Conservation (phyloP, 2,888 invertebrate genomes). For the Serripes groenlandicus region DNA sequence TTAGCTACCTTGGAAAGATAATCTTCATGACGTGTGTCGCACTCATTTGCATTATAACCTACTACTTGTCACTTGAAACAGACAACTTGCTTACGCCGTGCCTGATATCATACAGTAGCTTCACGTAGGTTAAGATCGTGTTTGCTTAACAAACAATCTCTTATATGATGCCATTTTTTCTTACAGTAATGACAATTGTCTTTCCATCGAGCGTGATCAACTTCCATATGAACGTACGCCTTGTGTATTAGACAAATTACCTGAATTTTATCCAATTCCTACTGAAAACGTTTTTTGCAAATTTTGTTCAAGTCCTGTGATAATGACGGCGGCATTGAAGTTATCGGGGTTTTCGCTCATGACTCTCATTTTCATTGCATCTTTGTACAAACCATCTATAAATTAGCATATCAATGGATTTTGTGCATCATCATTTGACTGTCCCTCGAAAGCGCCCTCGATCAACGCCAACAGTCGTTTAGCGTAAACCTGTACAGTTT, state of each 20-base stretch:
- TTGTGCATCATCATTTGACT: constrained; percentile 7
- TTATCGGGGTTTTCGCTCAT: constrained; percentile 36
- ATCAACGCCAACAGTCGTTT: constrained; percentile 26
- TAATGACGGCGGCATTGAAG: constrained; percentile 21
- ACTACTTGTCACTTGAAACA: too few relatives aligned
- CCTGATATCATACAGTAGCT: too few relatives aligned
- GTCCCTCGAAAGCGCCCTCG: constrained; percentile 41
- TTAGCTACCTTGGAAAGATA: too few relatives aligned
- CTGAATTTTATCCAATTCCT: constrained; percentile 22
- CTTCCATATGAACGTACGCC: constrained; percentile 39
- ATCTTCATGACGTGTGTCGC: too few relatives aligned
- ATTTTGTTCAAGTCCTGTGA: constrained; percentile 35
- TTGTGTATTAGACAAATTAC: background rate
- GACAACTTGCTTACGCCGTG: too few relatives aligned
- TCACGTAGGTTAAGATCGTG: too few relatives aligned
- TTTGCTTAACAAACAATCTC: constrained; percentile 11
- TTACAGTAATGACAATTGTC: constrained; percentile 23
- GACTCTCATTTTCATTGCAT: constrained; percentile 37
- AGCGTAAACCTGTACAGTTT: constrained; percentile 32
- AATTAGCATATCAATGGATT: constrained; percentile 29
- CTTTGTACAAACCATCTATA: too few relatives aligned
- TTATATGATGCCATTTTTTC: constrained; percentile 6
- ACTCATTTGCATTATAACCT: too few relatives aligned
- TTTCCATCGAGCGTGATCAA: constrained; percentile 13
- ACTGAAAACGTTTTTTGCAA: constrained; percentile 36